Percentiles rank a stretch among this genome's conserved stretches.
Conservation (phyloP, 2,113 vertebrate genomes). For the Megatriorchis doriae region DNA sequence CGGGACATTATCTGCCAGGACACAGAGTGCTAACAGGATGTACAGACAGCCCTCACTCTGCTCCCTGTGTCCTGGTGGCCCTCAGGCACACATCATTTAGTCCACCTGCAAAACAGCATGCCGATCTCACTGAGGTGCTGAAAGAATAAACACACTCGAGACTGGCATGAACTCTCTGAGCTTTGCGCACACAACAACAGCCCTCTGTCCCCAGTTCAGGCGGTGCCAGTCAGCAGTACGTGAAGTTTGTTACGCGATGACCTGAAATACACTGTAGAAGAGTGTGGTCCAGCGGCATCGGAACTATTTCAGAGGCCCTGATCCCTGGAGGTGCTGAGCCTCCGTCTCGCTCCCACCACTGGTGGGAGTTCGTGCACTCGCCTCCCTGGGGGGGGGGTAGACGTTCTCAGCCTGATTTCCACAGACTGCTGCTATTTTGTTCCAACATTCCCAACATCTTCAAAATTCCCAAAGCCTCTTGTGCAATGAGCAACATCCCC, state of each 20-base stretch:
- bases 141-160: neutral
- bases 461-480: slow-evolving; percentile 63
- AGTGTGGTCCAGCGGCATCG: neutral
- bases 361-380: neutral
- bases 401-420: slow-evolving; percentile 54
- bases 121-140: neutral
- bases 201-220: neutral
- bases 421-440: slow-evolving; percentile 29
- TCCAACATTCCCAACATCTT: slow-evolving; percentile 58
- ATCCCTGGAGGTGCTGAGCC: neutral
- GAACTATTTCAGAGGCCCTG: neutral
- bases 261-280: neutral
- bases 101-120: neutral
- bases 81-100: neutral
- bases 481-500: slow-evolving; percentile 53
- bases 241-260: neutral
- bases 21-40: neutral
- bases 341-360: neutral
- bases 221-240: accelerated
- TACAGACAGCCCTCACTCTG: neutral
- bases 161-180: neutral
- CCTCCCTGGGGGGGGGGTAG: neutral
- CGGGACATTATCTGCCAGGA: neutral
- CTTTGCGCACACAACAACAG: neutral
- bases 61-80: neutral